Base-by-base conservation (phyloP, 2,113 vertebrate genomes). In the Chloebia gouldiae region DNA sequence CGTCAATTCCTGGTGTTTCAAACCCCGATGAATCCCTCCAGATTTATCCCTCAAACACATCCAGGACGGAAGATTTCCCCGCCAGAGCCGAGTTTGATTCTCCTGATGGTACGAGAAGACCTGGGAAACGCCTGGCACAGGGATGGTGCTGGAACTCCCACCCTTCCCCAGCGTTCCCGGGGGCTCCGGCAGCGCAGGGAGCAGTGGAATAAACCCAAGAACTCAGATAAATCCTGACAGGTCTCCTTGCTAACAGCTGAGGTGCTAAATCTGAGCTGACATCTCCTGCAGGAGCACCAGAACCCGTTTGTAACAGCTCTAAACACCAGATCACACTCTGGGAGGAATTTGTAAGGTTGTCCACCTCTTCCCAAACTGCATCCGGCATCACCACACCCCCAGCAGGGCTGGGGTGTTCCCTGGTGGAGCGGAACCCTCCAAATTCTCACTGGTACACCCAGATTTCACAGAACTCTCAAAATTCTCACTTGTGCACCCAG, bases 261-360 rank as follows among this genome's bases (percentile, higher is more conserved):
- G 19, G 71, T 21, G 94, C 90, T 75, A 63, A 90, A 96, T 93
- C 10, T 6, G 30, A 92, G 91, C 50, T 6, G 94, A 82, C 93
- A 23, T 13, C 35, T 86, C 60, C 89, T 66, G 9, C 17, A 23
- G 72, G 12, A 72, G 68, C 5, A 81, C 65, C 73, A 65, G 71
- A 28, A 47, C 51, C 71, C 31, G 22, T 25, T 73, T 39, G 14
- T 8, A 47, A 7, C 15, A 25, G 64, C 25, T 7, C 5, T 4
- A 2, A 75, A 31, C 4, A 15, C 4, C 1, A 7, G 37, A 2
- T 2, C 39, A 59, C 21, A 3, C 35, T 61, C 6, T 0, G 5
- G 10, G 11, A 27, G 37, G 47, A 24, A 13, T 73, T 18, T 13
- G 3, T 6, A 12, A 39, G 42, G 2, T 69, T 59, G 86, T 30